These are phyloP conservation scores for rabbit (Oryctolagus cuniculus) DNA, from an alignment of 2,113 vertebrate species.

Conservation along the genomic window mOryCun1.1 NC_091440.1:116385501-116386000, in stretches of 20 bases:
- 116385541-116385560: slow-evolving; percentile 23
- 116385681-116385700: slow-evolving; percentile 38
- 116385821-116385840: neutral
- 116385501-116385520: slow-evolving; percentile 58
- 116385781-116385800: neutral
- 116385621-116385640: neutral
- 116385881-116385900: slow-evolving; percentile 17
- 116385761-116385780: neutral
- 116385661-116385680: slow-evolving; percentile 19
- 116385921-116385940: neutral
- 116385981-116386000: neutral
- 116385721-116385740: slow-evolving; percentile 5
- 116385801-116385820: neutral
- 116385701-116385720: slow-evolving; percentile 1
- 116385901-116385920: slow-evolving; percentile 28
- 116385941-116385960: neutral
- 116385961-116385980: neutral
- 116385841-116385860: slow-evolving; percentile 47
- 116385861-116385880: slow-evolving; percentile 20
- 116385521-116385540: slow-evolving; percentile 41
- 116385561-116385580: slow-evolving; percentile 57
- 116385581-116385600: slow-evolving; percentile 50
- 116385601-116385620: slow-evolving; percentile 24
- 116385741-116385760: neutral
- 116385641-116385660: slow-evolving; percentile 1